These are phyloP conservation scores for Sitta carolinensis DNA, from an alignment of 2,797 vertebrate species.

Conservation along the genomic window DNA sequence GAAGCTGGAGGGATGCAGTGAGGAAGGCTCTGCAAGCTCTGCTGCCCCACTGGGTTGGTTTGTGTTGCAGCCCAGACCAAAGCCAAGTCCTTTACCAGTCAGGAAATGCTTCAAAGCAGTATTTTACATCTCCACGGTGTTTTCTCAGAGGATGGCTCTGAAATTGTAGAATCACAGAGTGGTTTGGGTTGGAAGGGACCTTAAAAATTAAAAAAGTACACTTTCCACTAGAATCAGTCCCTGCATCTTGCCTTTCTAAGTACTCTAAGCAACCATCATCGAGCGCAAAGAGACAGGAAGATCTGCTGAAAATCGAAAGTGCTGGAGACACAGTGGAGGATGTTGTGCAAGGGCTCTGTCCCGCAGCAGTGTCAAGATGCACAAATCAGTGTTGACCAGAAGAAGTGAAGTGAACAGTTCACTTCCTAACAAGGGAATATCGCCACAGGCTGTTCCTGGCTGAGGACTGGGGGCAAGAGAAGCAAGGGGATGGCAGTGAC, in stretches of 20 bases:
- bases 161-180: background rate
- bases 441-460: background rate
- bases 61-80: background rate
- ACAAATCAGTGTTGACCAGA: background rate
- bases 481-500: background rate
- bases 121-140: background rate
- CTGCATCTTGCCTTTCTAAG: background rate
- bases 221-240: background rate
- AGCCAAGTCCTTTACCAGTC: background rate
- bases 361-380: background rate
- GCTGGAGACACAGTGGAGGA: background rate
- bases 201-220: background rate
- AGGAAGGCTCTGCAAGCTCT: background rate
- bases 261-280: background rate
- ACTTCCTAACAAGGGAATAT: slow-evolving; percentile 26
- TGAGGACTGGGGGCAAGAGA: background rate
- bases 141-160: background rate
- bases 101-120: background rate
- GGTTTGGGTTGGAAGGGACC: background rate
- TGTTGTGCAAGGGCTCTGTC: background rate
- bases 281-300: background rate
- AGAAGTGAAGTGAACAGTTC: background rate
- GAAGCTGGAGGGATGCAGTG: background rate
- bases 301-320: background rate
- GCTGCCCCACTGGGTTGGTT: background rate